Base-by-base conservation (phyloP, 2,888 invertebrate species). In the Palloptera scutellata region DNA sequence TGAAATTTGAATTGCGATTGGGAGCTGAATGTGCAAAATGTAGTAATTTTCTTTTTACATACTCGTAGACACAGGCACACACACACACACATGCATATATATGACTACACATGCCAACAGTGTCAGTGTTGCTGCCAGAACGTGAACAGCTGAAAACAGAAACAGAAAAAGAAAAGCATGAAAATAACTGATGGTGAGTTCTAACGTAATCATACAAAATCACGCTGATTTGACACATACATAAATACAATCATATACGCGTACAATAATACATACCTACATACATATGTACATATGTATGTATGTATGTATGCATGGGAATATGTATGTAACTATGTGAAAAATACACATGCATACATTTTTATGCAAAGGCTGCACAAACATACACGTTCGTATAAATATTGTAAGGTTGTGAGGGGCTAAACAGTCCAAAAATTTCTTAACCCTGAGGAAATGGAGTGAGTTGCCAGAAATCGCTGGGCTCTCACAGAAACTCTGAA, bases 1-100 rank as follows among this genome's bases (percentile, higher is more conserved):
- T 76, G 76, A 77, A 79, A 78, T 62, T 77, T 76, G 68, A 78
- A 78, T 78, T 79, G 78, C 79, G 77, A 77, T 74, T 76, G 79
- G 78, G 79, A 78, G 70, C 64, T 67, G 52, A 48, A 48, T 48
- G 48, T 48, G 48, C 48, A 48, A 70, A 70, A 48, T 67, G 70
- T 54, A 64, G 64, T 64, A 71, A 69, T 66, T 71, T 69, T 64
- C 69, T 64, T 61, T 48, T n/a, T 6, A 3, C 48, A 6, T 15
- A 48, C 13, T 6, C 10, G 10, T 5, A n/a, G 10, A 52, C 41
- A 58, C 55, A 19, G 55, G 53, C 42, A 30, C 54, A 48, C 48
- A 51, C 13, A 53, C 42, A 42, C 15, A 17, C 15, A 58, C 30
- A 20, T 13, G 45, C 30, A 48, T 45, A 43, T 58, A 43, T 54